Evolutionary conservation across 2,113 vertebrate genomes (phyloP).

Genomic region (Seriola aureovittata): DNA sequence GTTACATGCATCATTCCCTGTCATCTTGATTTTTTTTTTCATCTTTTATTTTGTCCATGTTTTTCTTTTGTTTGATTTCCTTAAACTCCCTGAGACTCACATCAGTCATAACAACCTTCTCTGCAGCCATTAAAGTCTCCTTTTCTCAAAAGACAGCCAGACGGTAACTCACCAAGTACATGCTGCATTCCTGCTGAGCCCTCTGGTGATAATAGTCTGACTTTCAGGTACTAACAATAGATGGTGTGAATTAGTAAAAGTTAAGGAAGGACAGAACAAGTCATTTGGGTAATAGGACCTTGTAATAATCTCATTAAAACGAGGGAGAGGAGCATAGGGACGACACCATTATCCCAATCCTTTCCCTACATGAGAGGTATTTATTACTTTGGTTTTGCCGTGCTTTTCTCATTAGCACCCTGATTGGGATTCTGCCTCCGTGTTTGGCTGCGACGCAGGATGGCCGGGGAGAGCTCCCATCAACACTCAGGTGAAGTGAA

Average conservation of each 20-base stretch:
- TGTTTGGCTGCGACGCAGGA: conserved; percentile 26
- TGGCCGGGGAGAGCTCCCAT: conserved; percentile 75
- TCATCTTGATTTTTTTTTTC: neutral
- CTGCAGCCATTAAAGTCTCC: neutral
- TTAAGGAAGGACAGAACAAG: conserved; percentile 51
- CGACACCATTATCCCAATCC: conserved; percentile 39
- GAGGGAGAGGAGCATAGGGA: conserved; percentile 33
- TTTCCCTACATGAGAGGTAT: conserved; percentile 42
- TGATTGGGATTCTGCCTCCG: conserved; percentile 48
- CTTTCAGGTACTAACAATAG: conserved; percentile 44
- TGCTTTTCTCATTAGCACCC: conserved; percentile 67
- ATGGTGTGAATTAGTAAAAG: conserved; percentile 54
- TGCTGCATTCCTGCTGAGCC: conserved; percentile 34
- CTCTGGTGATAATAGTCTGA: conserved; percentile 50
- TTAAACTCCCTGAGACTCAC: neutral
- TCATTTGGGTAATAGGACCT: conserved; percentile 61
- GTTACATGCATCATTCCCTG: neutral
- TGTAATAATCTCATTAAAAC: conserved; percentile 72
- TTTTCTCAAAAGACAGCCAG: neutral
- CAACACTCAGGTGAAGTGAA: conserved; percentile 88
- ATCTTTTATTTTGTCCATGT: neutral
- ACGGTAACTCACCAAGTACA: conserved; percentile 31
- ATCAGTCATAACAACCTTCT: neutral
- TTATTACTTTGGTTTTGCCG: conserved; percentile 54
- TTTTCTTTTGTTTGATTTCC: neutral